These are phyloP conservation scores for Drosophila suboccidentalis DNA, from an alignment of 2,888 invertebrate species.

Conservation along the genomic window DNA sequence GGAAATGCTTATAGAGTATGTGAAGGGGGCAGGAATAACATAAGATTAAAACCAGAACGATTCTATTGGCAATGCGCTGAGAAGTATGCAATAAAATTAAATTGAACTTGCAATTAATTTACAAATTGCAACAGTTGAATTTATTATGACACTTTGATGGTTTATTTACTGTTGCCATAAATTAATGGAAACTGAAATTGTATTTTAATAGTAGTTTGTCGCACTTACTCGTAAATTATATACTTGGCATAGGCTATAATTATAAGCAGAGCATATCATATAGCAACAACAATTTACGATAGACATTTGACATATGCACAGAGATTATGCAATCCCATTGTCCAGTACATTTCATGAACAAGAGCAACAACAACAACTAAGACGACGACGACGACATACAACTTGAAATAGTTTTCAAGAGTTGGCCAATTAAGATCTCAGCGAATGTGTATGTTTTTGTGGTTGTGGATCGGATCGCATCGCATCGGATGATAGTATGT, in stretches of 20 bases:
- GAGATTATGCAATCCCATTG: slow-evolving; percentile 73
- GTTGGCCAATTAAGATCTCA: slow-evolving; percentile 73
- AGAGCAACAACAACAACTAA: slow-evolving; percentile 41
- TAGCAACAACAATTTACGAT: slow-evolving; percentile 35
- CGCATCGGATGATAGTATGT: slow-evolving; percentile 30
- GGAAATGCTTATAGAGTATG: background rate
- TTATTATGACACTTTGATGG: slow-evolving; percentile 3
- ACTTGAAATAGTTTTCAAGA: slow-evolving; percentile 15
- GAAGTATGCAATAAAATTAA: slow-evolving; percentile 39
- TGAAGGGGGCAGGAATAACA: background rate
- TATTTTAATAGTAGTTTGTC: slow-evolving; percentile 57
- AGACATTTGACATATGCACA: slow-evolving; percentile 59
- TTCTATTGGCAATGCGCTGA: slow-evolving; percentile 2
- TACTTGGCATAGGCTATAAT: slow-evolving; percentile 34
- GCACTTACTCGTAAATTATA: slow-evolving; percentile 61
- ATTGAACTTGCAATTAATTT: background rate
- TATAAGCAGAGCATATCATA: slow-evolving; percentile 41
- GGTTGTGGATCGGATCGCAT: slow-evolving; percentile 14
- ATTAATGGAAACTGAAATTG: slow-evolving; percentile 13
- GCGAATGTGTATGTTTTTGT: slow-evolving; percentile 35
- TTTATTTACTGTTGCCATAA: slow-evolving; percentile 5
- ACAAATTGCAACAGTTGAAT: background rate
- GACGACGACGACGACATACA: slow-evolving; percentile 11
- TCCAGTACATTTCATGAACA: slow-evolving; percentile 76
- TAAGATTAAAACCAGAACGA: slow-evolving; percentile 8